A percentile compares a stretch with the other conserved stretches of the same genome.
Evolutionary conservation across 2,888 invertebrate species (phyloP).

Genomic region (Spicauda simplicius): DNA sequence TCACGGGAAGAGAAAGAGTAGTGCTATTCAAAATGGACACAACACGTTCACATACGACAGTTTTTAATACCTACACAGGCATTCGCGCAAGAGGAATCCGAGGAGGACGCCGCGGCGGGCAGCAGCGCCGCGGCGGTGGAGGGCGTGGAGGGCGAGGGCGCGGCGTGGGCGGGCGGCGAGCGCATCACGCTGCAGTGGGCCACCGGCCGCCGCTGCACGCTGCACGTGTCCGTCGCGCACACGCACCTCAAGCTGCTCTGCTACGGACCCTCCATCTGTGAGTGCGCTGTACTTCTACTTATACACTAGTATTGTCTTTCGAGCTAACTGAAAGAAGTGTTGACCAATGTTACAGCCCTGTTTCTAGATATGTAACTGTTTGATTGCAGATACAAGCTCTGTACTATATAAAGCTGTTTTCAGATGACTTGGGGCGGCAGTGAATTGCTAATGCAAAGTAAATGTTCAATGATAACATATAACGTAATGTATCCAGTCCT

Average conservation of each 20-base stretch:
- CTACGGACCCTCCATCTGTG: slow-evolving; percentile 73
- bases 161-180: slow-evolving; percentile 83
- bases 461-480: too few relatives aligned
- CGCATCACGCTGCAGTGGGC: slow-evolving; percentile 92
- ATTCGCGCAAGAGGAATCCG: slow-evolving; percentile 19
- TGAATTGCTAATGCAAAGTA: too few relatives aligned
- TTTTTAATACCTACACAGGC: slow-evolving; percentile 50
- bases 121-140: slow-evolving; percentile 59
- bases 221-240: slow-evolving; percentile 89
- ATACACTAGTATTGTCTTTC: neutral
- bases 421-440: too few relatives aligned
- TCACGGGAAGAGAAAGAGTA: too few relatives aligned
- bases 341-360: too few relatives aligned
- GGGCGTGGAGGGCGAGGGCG: slow-evolving; percentile 75
- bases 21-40: too few relatives aligned
- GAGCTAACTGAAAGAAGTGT: too few relatives aligned
- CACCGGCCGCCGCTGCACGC: slow-evolving; percentile 87
- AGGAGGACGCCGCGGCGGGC: slow-evolving; percentile 77
- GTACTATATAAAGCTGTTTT: too few relatives aligned
- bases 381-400: too few relatives aligned
- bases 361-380: too few relatives aligned
- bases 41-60: too few relatives aligned
- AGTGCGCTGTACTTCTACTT: slow-evolving; percentile 42
- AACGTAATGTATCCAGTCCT: too few relatives aligned
- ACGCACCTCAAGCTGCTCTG: slow-evolving; percentile 76